Evolutionary conservation across 2,113 vertebrate species (phyloP).

Genomic region (Xyrauchen texanus): DNA sequence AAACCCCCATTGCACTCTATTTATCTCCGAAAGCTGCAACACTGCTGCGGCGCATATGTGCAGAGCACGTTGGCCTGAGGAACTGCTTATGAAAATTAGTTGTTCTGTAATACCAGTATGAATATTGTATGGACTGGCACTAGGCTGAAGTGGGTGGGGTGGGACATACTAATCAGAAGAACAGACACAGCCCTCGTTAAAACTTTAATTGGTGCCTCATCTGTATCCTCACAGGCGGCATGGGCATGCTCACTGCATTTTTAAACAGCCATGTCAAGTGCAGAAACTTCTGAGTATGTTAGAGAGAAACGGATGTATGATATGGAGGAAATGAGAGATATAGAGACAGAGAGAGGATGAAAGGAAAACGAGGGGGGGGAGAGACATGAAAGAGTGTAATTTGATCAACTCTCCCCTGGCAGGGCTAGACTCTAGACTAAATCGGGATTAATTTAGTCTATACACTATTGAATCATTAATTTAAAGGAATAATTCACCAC

Average conservation of each 20-base stretch:
- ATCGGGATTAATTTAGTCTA: too few species aligned
- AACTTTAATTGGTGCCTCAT: constrained; percentile 43
- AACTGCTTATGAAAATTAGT: constrained; percentile 3
- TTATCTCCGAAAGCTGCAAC: background rate
- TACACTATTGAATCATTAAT: too few species aligned
- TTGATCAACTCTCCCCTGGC: too few species aligned
- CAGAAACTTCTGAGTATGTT: background rate
- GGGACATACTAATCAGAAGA: constrained; percentile 24
- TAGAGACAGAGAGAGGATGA: background rate
- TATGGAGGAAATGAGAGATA: background rate
- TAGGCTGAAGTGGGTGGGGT: background rate
- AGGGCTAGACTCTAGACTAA: too few species aligned
- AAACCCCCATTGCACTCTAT: background rate
- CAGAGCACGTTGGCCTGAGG: background rate
- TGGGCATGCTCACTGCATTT: background rate
- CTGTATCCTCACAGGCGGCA: constrained; percentile 23
- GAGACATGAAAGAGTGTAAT: too few species aligned
- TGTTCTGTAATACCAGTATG: constrained; percentile 11
- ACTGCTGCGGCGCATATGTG: background rate
- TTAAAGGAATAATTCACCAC: too few species aligned
- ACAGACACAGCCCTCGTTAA: constrained; percentile 38
- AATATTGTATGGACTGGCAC: constrained; percentile 24
- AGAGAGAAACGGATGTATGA: background rate
- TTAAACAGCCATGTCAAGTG: background rate
- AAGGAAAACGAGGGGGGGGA: too few species aligned